These are phyloP conservation scores for Amphiprion clarkii DNA, from an alignment of 2,797 vertebrate species.

Conservation along the genomic window DNA sequence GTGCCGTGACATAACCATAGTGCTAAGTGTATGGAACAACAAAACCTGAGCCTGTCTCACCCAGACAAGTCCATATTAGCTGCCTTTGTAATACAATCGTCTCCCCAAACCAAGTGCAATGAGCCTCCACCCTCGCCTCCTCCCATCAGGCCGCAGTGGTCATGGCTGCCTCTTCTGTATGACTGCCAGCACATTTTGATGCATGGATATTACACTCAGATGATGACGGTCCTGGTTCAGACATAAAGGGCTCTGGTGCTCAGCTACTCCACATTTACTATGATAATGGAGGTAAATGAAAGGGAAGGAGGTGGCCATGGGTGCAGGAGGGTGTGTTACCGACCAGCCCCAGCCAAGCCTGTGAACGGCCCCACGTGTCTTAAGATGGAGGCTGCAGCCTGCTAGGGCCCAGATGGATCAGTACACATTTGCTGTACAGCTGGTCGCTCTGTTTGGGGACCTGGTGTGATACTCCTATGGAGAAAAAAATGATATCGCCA, in stretches of 20 bases:
- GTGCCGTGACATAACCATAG: conserved; percentile 85
- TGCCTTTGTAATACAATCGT: conserved; percentile 84
- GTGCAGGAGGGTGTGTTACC: conserved; percentile 68
- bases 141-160: conserved; percentile 81
- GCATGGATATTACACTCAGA: conserved; percentile 71
- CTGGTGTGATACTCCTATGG: conserved; percentile 96
- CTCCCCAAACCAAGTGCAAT: conserved; percentile 70
- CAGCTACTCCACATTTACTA: conserved; percentile 77
- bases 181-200: conserved; percentile 92
- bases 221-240: conserved; percentile 65
- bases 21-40: conserved; percentile 92
- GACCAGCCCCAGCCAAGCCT: conserved; percentile 77
- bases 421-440: conserved; percentile 96
- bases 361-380: conserved; percentile 90
- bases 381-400: conserved; percentile 93
- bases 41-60: conserved; percentile 85
- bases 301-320: conserved; percentile 65
- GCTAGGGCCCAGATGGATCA: conserved; percentile 94
- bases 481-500: conserved; percentile 90
- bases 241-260: conserved; percentile 70
- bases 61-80: conserved; percentile 89
- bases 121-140: conserved; percentile 63
- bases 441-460: conserved; percentile 97
- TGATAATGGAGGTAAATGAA: conserved; percentile 80
- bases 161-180: conserved; percentile 88